A percentile compares a stretch with the other conserved stretches of the same genome.
Evolutionary conservation across 2,888 invertebrate genomes (phyloP).

Genomic region (Isoperla grammatica): DNA sequence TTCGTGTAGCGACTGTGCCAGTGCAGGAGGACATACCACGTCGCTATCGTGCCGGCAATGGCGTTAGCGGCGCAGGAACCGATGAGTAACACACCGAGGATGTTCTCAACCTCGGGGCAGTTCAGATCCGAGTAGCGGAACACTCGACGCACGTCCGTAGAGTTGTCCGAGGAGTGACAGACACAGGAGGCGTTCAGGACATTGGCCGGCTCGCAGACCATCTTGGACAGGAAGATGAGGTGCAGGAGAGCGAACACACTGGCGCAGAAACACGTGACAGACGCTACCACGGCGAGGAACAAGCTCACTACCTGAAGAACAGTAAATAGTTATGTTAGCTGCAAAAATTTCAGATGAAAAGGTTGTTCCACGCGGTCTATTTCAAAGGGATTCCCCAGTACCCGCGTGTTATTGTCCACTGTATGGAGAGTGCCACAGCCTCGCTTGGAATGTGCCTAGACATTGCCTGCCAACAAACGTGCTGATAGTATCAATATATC

Average conservation of each 20-base stretch:
- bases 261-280: slow-evolving; percentile 42
- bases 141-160: slow-evolving; percentile 17
- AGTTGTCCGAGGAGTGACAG: slow-evolving; percentile 37
- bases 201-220: slow-evolving; percentile 42
- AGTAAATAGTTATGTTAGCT: no score
- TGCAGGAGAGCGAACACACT: slow-evolving; percentile 43
- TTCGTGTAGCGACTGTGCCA: slow-evolving; percentile 44
- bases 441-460: no score
- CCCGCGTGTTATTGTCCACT: no score
- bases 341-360: no score
- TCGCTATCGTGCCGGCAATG: slow-evolving; percentile 41
- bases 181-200: slow-evolving; percentile 43
- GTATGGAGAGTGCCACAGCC: no score
- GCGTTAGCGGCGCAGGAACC: slow-evolving; percentile 42
- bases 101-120: slow-evolving; percentile 43
- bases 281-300: slow-evolving; percentile 41
- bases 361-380: no score
- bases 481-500: no score
- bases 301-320: slow-evolving; percentile 43
- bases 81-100: slow-evolving; percentile 42
- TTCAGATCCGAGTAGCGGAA: slow-evolving; percentile 46
- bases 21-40: slow-evolving; percentile 45
- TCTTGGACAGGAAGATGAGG: slow-evolving; percentile 40
- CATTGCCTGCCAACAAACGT: no score
- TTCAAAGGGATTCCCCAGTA: no score